Percentiles rank a stretch among this genome's conserved stretches.
Conservation (phyloP, 2,113 vertebrate genomes). For the Tichodroma muraria region DNA sequence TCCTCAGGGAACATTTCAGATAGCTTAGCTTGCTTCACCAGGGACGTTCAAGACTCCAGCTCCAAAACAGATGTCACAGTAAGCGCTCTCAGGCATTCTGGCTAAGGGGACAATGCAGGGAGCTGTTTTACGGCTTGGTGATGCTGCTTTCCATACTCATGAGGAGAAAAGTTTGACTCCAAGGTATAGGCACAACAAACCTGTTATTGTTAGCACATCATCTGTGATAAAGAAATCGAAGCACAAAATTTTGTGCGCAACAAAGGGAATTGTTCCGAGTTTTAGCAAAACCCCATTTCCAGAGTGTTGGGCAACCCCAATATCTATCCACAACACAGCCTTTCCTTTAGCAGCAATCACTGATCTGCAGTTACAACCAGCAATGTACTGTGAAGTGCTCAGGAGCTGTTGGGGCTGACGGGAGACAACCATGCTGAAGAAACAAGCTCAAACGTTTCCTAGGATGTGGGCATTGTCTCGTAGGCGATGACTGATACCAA, state of each 20-base stretch:
- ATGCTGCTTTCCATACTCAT: neutral
- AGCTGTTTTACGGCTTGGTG: neutral
- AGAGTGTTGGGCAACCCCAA: neutral
- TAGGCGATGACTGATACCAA: neutral
- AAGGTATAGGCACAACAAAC: neutral
- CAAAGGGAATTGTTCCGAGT: neutral
- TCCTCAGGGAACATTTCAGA: slow-evolving; percentile 33
- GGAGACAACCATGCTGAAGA: neutral
- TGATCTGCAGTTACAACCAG: neutral
- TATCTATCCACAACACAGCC: neutral
- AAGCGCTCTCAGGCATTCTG: neutral
- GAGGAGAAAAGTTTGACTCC: neutral
- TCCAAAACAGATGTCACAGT: slow-evolving; percentile 30
- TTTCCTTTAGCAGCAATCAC: neutral
- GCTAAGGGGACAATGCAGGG: neutral
- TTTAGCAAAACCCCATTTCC: neutral
- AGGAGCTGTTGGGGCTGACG: neutral
- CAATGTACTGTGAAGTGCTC: neutral
- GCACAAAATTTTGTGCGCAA: neutral
- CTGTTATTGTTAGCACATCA: neutral
- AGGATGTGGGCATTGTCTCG: neutral
- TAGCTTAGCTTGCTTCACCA: slow-evolving; percentile 43
- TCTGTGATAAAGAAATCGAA: neutral
- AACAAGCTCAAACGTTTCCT: neutral
- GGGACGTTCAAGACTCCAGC: neutral